Evolutionary conservation across 2,888 invertebrate genomes (phyloP), one percentile per base, ranked within the genome.

Genomic region (Watsonalla cultraria): DNA sequence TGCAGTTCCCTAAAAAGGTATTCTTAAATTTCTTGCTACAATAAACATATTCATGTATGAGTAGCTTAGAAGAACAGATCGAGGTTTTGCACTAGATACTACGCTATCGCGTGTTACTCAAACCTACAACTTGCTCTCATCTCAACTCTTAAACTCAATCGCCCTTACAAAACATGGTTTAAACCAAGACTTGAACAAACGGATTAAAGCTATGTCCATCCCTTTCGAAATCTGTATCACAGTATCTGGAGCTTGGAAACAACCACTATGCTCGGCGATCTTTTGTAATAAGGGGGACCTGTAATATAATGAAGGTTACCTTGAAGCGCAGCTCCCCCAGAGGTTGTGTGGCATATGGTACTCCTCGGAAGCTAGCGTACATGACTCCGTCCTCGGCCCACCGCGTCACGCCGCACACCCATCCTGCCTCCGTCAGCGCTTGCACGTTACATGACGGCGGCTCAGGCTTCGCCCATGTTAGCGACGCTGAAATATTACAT

Each of bases 341-440:
- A 0, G 90, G 90, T 61, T 88, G 89, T 58, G 77, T 73, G 1
- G 86, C 90, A 60, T 89, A 91, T 0, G 90, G 89, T 52, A 91
- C 80, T n/a, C 83, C 89, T 13, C 81, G 68, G 73, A 90, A 91
- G 68, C 87, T 86, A 58, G 82, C 86, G 68, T 84, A 90, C 5
- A 49, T 51, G 0, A 54, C 56, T 14, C 68, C 67, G 45, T 70
- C 63, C n/a, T 71, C 73, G 0, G 75, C 68, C 13, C 64, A 55
- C 37, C 70, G 68, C 56, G 53, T 57, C 55, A 57, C 47, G 7
- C 90, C 90, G 69, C 86, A 81, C 62, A 84, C 75, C 71, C 70
- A 66, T 2, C 90, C 90, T 0, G 77, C 60, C 7, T 76, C 73
- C 1, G 73, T 78, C 53, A 53, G 62, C 53, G 70, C 80, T 24